Evolutionary conservation across 2,113 vertebrate species (phyloP), one percentile per base, ranked within the genome.

Genomic region (Amia ocellicauda): DNA sequence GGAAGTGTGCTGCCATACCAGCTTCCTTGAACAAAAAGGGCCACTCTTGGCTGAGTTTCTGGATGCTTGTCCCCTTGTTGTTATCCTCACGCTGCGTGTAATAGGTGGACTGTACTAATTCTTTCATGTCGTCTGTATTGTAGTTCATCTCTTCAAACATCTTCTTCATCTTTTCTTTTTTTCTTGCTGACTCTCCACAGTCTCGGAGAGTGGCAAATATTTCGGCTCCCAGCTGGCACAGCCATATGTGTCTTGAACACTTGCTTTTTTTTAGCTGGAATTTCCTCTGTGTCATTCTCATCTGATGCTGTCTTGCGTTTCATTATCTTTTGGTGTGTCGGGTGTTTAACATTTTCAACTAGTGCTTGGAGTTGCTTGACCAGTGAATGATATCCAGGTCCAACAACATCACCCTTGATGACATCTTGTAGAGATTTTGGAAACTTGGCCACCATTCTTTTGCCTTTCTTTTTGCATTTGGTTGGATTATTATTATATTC

Each of bases 21-120:
- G 49, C 31, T 55, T 64, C 62, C 28, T 55, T 45, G 23, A 68
- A 60, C 58, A 52, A 60, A 67, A 61, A 60, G n/a, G 49, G 45
- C 58, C 28, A 60, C 29, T 53, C 29, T 42, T 60, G 20, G 4
- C 4, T 28, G 45, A 60, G 57, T 23, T 9, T 40, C 31, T 59
- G 27, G n/a, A 66, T 40, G 64, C 28, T 41, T 9, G 1, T 23
- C 17, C 58, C 58, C 20, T 42, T 45, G 27, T 53, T 40, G 31
- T 19, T 53, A 16, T n/a, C 58, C 54, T 61, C 50, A 26, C 28
- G 47, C 40, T 22, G 64, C 26, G 41, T 61, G 58, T 47, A 60
- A 36, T 47, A 55, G 60, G 42, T 64, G 45, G 20, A 64, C 13
- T 56, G 26, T 36, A 49, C 67, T 53, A 58, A 27, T 28, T 56